Percentiles rank a stretch among this genome's conserved stretches.
Evolutionary conservation across 2,888 invertebrate species (phyloP).

Genomic region (Ypsolopha scabrella): DNA sequence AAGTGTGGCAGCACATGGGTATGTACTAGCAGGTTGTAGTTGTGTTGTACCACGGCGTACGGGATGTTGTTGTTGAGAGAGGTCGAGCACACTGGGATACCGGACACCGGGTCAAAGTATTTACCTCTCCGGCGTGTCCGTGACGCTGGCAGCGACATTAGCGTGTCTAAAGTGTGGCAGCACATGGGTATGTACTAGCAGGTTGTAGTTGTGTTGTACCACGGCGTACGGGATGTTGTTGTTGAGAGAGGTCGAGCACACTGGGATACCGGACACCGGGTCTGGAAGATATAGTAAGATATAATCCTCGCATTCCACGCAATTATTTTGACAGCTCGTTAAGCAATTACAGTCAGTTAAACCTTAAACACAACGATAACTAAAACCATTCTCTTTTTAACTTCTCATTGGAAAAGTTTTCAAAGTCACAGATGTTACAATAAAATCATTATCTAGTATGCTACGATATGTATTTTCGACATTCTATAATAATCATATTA

Average conservation of each 20-base stretch:
- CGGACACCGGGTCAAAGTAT: slow-evolving; percentile 74
- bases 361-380: no score
- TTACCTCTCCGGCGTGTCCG: slow-evolving; percentile 63
- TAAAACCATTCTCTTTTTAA: no score
- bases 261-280: slow-evolving; percentile 79
- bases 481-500: no score
- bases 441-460: no score
- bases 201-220: slow-evolving; percentile 81
- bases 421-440: no score
- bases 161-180: slow-evolving; percentile 73
- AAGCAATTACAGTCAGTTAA: no score
- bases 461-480: no score
- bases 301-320: no score
- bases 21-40: slow-evolving; percentile 83
- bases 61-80: slow-evolving; percentile 68
- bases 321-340: no score
- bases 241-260: slow-evolving; percentile 72
- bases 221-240: slow-evolving; percentile 68
- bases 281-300: slow-evolving; percentile 47
- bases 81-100: slow-evolving; percentile 78
- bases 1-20: slow-evolving; percentile 78
- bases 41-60: slow-evolving; percentile 73
- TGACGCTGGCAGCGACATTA: slow-evolving; percentile 41
- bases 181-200: slow-evolving; percentile 80
- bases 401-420: no score